Conservation (phyloP, 2,888 invertebrate species). For the Calliopum simillimum region DNA sequence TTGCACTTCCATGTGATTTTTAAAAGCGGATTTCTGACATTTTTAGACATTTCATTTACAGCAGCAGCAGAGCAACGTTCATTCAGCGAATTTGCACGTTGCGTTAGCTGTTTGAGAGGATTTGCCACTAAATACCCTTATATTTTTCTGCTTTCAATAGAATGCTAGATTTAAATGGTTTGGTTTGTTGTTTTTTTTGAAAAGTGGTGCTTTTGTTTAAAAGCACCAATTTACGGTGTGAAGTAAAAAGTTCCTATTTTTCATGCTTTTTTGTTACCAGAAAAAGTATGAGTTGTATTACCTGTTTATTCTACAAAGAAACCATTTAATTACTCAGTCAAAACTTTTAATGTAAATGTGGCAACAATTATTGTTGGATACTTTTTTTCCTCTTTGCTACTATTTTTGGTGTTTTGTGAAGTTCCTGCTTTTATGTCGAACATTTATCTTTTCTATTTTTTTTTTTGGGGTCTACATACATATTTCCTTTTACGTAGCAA, state of each 20-base stretch:
- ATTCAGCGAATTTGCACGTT: background rate
- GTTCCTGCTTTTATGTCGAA: no score
- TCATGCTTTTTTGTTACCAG: background rate
- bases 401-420: background rate
- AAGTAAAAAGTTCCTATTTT: background rate
- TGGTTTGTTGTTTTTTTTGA: background rate
- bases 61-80: no score
- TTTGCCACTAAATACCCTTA: conserved; percentile 25
- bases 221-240: background rate
- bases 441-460: no score
- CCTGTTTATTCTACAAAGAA: conserved; percentile 9
- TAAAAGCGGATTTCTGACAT: conserved; percentile 57
- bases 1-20: conserved; percentile 62
- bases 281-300: background rate
- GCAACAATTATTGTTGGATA: conserved; percentile 14
- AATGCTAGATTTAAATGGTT: background rate
- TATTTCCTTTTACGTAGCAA: no score
- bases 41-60: conserved; percentile 17
- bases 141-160: background rate
- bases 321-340: conserved; percentile 33
- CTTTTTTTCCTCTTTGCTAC: background rate
- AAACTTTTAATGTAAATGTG: conserved; percentile 10
- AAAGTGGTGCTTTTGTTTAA: conserved; percentile 4
- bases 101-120: conserved; percentile 15
- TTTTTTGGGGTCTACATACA: no score